Base-by-base conservation (phyloP, 2,797 vertebrate species). In the Sebastes jordani region DNA sequence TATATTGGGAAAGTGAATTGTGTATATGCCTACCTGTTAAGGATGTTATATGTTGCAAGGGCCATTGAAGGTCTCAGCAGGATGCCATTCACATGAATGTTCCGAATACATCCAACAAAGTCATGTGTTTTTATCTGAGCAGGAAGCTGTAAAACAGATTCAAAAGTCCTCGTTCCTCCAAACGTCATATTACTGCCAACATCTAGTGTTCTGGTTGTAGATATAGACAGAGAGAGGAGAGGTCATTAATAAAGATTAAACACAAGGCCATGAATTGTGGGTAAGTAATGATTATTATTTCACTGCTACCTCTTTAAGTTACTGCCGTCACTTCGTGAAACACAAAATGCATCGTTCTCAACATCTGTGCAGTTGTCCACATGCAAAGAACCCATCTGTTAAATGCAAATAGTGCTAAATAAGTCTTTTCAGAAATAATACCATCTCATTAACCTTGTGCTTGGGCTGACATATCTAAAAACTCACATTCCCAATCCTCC, bases 61-160 rank as follows among this genome's bases (percentile, higher is more conserved):
- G 94, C 93, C 88, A 86, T 91, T 8, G 91, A 84, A 49, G 88
- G 89, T 76, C 82, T 90, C 42, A 96, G 81, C 54, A 85, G 66
- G 62, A 95, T 83, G 14, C 94, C 92, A 34, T 96, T 96, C 4
- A 96, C 77, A 56, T 91, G 61, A 77, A 96, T 63, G 71, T 95
- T 95, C 75, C 89, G 89, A 72, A 96, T 79, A 77, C 96, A 96
- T 66, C 96, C 96, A 70, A 96, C 91, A 90, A 96, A 96, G 86
- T 96, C 91, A 66, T 96, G 95, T 11, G 89, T 92, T 91, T 89
- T 89, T 83, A 95, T 92, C 70, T 94, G 95, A 85, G 49, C 69
- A 10, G 92, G 92, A 73, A 89, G 91, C 72, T 85, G 74, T 32
- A 90, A 86, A 74, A 95, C 86, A 6, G 86, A 85, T 73, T 95